Percentiles rank a stretch among this genome's conserved stretches.
Evolutionary conservation across 2,113 vertebrate species (phyloP).

Genomic region (Athene cunicularia): DNA sequence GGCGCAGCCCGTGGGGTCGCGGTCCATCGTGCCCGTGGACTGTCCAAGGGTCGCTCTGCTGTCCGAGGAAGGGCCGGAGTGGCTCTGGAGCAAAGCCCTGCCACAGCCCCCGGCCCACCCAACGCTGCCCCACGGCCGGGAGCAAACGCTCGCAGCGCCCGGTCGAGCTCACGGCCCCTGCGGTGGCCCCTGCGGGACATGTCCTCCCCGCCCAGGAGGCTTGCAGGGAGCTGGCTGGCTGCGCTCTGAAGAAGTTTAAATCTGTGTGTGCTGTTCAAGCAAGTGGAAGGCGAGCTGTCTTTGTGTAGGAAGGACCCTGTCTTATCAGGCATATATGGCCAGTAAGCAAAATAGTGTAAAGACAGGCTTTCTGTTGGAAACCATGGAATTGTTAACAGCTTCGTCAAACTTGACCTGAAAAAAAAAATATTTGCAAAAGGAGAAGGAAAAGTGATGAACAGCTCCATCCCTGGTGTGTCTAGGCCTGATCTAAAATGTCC

Average conservation of each 20-base stretch:
- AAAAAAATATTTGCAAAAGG: background rate
- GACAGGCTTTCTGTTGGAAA: background rate
- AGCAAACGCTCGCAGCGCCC: too few relatives aligned
- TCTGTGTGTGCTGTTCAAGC: background rate
- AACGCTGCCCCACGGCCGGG: background rate
- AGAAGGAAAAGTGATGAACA: background rate
- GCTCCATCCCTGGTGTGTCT: background rate
- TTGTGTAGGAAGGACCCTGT: background rate
- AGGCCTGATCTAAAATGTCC: background rate
- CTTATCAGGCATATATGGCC: too few relatives aligned
- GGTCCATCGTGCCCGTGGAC: too few relatives aligned
- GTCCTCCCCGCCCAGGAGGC: background rate
- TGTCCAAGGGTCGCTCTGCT: background rate
- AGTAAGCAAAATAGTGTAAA: background rate
- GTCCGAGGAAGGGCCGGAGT: background rate
- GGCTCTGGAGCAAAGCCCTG: background rate
- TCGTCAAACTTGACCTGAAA: background rate
- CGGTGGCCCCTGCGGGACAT: fast-evolving
- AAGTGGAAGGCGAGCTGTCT: background rate
- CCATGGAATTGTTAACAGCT: too few relatives aligned
- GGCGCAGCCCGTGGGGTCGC: fast-evolving
- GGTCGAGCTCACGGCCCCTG: background rate
- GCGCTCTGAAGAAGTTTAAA: background rate
- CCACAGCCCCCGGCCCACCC: too few relatives aligned
- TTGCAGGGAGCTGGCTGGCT: background rate